Conservation (phyloP, 2,113 vertebrate genomes). For the Narcine bancroftii region DNA sequence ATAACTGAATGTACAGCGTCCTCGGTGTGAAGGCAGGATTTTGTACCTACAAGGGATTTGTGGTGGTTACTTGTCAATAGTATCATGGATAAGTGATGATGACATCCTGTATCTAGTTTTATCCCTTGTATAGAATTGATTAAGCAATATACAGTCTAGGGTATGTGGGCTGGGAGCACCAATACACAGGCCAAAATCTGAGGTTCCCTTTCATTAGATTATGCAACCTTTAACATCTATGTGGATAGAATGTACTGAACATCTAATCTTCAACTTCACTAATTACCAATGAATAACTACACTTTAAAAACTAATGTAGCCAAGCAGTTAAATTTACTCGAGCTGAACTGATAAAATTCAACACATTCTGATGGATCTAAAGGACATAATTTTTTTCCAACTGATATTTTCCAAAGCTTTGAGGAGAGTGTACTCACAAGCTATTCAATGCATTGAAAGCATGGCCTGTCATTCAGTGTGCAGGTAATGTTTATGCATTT, state of each 20-base stretch:
- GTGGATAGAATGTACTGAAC: not conserved
- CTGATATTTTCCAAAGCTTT: not conserved
- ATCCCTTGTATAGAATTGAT: not conserved
- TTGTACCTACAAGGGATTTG: too few relatives aligned
- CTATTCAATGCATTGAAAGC: not conserved
- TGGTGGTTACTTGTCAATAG: too few relatives aligned
- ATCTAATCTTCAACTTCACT: not conserved
- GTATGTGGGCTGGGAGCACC: not conserved
- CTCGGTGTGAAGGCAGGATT: too few relatives aligned
- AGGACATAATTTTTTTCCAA: not conserved
- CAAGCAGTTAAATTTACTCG: not conserved
- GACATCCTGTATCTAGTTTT: too few relatives aligned
- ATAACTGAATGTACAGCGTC: too few relatives aligned
- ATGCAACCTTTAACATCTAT: not conserved
- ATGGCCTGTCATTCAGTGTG: not conserved
- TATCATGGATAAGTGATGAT: too few relatives aligned
- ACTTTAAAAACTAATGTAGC: not conserved
- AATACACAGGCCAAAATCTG: not conserved
- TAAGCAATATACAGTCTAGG: not conserved
- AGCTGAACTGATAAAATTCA: not conserved
- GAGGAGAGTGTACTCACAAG: not conserved
- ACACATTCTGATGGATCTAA: not conserved
- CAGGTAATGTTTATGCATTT: not conserved
- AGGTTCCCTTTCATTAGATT: not conserved
- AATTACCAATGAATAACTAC: not conserved